A percentile compares a stretch with the other conserved stretches of the same genome.
Evolutionary conservation across 1,140 invertebrate species (phyloP).

Genomic region (Geopemphigus sp.): DNA sequence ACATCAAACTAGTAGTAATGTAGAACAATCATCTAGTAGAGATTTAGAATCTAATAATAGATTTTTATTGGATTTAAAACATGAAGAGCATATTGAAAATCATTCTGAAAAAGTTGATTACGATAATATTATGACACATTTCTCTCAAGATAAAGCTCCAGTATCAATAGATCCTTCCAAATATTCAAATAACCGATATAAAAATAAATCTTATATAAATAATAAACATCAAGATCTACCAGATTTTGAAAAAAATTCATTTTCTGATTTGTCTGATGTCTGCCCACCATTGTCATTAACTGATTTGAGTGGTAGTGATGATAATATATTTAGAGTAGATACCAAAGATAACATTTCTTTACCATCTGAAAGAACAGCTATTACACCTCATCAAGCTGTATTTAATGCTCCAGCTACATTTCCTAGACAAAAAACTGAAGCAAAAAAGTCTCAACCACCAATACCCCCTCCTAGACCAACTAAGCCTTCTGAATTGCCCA

Average conservation of each 20-base stretch:
- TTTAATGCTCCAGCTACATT: constrained; percentile 52
- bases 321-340: constrained; percentile 44
- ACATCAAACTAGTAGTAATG: constrained; percentile 1
- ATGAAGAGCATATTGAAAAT: not conserved
- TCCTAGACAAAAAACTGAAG: constrained; percentile 54
- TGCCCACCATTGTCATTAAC: constrained; percentile 43
- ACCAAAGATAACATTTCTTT: constrained; percentile 42
- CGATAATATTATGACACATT: constrained; percentile 1
- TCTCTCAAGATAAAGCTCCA: constrained; percentile 7
- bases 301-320: constrained; percentile 45
- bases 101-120: constrained; percentile 10
- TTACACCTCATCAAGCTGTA: constrained; percentile 36
- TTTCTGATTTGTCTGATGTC: constrained; percentile 43
- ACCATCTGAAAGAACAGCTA: constrained; percentile 46
- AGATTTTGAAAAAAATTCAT: constrained; percentile 41
- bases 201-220: constrained; percentile 15
- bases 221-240: constrained; percentile 23
- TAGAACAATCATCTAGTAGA: not conserved
- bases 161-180: constrained; percentile 2
- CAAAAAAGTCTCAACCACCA: constrained; percentile 55
- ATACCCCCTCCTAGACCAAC: constrained; percentile 58
- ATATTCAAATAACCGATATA: not conserved
- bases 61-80: constrained; percentile 32
- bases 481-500: constrained; percentile 52
- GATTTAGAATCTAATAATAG: not conserved